A percentile compares a stretch with the other conserved stretches of the same genome.
phyloP scores from a whole-genome alignment of 2,113 vertebrate genomes.

The Crocuta crocuta region DNA sequence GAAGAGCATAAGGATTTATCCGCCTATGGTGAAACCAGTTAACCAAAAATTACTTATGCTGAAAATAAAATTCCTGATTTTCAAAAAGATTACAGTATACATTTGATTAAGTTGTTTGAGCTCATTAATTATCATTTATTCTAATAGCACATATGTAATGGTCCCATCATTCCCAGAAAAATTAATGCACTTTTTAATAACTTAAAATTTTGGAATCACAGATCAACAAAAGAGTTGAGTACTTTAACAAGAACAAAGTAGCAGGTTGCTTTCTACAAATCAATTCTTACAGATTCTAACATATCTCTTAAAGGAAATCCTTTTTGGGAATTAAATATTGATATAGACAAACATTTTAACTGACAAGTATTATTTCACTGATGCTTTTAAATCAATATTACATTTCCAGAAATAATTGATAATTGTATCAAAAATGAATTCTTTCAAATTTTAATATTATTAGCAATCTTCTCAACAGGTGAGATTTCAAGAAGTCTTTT shows the following conservation, averaged over 20 bases:
- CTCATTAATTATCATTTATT: background rate
- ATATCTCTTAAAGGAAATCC: background rate
- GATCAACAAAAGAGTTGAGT: background rate
- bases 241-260: background rate
- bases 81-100: background rate
- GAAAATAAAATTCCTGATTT: background rate
- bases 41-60: background rate
- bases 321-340: background rate
- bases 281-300: background rate
- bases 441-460: background rate
- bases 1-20: background rate
- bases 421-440: background rate
- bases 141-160: background rate
- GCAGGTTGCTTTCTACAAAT: background rate
- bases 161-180: background rate
- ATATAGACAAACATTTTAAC: background rate
- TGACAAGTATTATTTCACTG: background rate
- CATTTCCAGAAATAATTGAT: background rate
- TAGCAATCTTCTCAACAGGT: background rate
- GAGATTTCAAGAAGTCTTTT: background rate
- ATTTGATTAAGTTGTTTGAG: background rate
- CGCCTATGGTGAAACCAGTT: background rate
- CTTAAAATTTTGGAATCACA: background rate
- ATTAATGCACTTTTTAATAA: background rate
- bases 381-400: background rate